Base-by-base conservation (phyloP, 2,888 invertebrate genomes). In the Drosophila colorata region DNA sequence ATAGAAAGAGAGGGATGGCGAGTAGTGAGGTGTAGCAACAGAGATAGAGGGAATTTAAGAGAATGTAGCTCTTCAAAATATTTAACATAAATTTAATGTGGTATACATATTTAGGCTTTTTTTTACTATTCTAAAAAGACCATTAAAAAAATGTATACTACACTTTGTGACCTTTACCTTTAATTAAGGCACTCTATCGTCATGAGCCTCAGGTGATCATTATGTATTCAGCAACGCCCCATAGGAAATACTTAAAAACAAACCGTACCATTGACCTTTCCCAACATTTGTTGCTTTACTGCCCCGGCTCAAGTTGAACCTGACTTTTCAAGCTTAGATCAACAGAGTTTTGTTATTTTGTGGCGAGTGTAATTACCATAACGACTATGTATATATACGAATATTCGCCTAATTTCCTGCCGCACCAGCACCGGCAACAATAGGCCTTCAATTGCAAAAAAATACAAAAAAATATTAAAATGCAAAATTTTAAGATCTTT, bases 341-440 rank as follows among this genome's bases (percentile, higher is more conserved):
- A 74, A 84, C 71, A 84, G 56, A 55, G 61, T 43, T 38, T 40
- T 44, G 16, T 69, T 65, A 46, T 51, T 59, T 61, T 72, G 59
- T 60, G 47, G 60, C 57, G 43, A 61, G 61, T 65, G 65, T 81
- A 81, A 87, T 84, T 77, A 87, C 74, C 83, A 87, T 82, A 87
- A 68, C 80, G 70, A 79, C 78, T 63, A 65, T 49, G 71, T 57
- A 71, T 69, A 65, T 25, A 40, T 2, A 41, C 33, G 28, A 53
- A 18, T 73, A 67, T 74, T 74, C 67, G 51, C 46, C 67, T 66
- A 70, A 78, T 85, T 73, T 79, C 65, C 69, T 58, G 59, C 49
- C 37, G 51, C 9, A 9, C 28, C 28, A 9, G 28, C 28, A 9
- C 9, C 28, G 28, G 28, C 28, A 28, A 48, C 18, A 67, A 48